Conservation (phyloP, 2,797 vertebrate genomes). For the Acomys russatus region DNA sequence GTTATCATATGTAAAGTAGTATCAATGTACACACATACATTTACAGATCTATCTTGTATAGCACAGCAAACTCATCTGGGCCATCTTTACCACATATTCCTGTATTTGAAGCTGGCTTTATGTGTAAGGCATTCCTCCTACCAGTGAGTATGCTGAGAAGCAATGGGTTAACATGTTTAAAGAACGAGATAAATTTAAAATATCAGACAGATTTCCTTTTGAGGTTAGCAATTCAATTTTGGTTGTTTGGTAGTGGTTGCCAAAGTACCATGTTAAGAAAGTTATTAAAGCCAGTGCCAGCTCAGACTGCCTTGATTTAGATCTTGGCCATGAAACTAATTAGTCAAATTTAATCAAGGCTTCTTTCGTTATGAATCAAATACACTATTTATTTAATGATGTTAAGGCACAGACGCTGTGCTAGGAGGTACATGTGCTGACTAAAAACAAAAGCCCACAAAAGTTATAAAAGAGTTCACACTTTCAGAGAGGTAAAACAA, state of each 20-base stretch:
- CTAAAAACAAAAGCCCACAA: constrained; percentile 13
- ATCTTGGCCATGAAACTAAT: constrained; percentile 36
- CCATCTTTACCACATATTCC: not conserved
- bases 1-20: not conserved
- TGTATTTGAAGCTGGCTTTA: not conserved
- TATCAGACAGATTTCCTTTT: constrained; percentile 24
- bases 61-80: not conserved
- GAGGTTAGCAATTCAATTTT: constrained; percentile 24
- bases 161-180: not conserved
- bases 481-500: not conserved
- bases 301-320: constrained; percentile 37
- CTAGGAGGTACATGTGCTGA: not conserved
- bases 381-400: constrained; percentile 15
- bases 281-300: not conserved
- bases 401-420: not conserved
- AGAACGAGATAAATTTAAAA: constrained; percentile 51
- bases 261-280: constrained; percentile 35
- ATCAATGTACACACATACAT: not conserved
- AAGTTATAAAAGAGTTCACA: not conserved
- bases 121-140: not conserved
- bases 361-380: constrained; percentile 5
- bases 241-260: not conserved
- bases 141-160: not conserved
- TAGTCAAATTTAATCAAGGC: constrained; percentile 5
- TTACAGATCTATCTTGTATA: not conserved